These are phyloP conservation scores for Trialeurodes vaporariorum DNA, from an alignment of 1,140 invertebrate genomes.

Conservation along the genomic window DNA sequence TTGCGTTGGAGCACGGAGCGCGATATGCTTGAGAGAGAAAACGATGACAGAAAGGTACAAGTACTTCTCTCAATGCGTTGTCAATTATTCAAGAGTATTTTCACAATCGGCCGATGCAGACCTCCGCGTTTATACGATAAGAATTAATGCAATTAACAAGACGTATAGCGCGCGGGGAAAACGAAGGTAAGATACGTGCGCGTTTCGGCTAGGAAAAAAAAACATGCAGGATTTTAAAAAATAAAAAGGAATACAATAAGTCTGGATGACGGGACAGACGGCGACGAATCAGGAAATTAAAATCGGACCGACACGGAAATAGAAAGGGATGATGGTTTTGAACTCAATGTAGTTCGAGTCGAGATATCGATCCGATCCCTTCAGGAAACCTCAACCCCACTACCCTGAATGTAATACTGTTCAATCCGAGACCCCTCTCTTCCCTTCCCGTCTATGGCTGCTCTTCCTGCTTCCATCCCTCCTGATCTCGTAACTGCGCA, in stretches of 20 bases:
- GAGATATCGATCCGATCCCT: not conserved
- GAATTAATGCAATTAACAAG: not conserved
- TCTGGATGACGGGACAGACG: not conserved
- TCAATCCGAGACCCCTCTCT: not conserved
- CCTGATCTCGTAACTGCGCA: too few relatives aligned
- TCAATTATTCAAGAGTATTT: too few relatives aligned
- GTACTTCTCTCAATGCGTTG: too few relatives aligned
- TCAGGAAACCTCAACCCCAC: not conserved
- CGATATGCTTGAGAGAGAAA: too few relatives aligned
- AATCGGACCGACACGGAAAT: not conserved
- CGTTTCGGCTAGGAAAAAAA: not conserved
- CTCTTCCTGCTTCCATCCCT: too few relatives aligned
- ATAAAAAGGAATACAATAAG: not conserved
- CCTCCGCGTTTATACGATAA: too few relatives aligned
- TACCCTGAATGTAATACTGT: not conserved
- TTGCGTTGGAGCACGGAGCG: too few relatives aligned
- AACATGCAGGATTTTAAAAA: not conserved
- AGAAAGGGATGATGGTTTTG: not conserved
- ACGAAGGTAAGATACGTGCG: not conserved
- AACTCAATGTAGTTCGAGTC: not conserved
- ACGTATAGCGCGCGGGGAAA: not conserved
- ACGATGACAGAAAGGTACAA: too few relatives aligned
- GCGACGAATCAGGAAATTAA: not conserved
- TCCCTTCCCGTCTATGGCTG: not conserved
- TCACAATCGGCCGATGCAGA: too few relatives aligned